Conservation (phyloP, 1,140 invertebrate genomes). For the Cherax destructor region DNA sequence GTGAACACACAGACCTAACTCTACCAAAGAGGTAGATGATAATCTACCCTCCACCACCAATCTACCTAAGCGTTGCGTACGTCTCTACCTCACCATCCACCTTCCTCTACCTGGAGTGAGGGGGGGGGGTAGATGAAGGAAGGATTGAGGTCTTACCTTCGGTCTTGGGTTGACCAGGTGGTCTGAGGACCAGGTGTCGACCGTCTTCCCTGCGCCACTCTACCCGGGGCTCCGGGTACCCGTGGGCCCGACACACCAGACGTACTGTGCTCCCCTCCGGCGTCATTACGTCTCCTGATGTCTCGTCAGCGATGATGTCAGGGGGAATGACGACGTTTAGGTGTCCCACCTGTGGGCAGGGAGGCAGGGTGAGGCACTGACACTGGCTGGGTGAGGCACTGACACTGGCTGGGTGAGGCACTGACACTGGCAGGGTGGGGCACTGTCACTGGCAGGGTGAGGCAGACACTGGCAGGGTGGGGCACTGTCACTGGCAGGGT, state of each 20-base stretch:
- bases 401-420: neutral
- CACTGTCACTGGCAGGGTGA: no score
- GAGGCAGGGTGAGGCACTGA: neutral
- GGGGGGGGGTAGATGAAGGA: no score
- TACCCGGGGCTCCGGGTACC: slow-evolving; percentile 87
- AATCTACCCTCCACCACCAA: no score
- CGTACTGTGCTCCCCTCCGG: slow-evolving; percentile 92
- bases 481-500: no score
- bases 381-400: no score
- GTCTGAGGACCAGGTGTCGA: slow-evolving; percentile 85
- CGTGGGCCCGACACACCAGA: slow-evolving; percentile 88
- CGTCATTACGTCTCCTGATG: slow-evolving; percentile 92
- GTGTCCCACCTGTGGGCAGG: slow-evolving; percentile 72
- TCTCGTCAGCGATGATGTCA: slow-evolving; percentile 91
- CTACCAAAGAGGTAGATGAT: no score
- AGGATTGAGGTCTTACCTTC: slow-evolving; percentile 22
- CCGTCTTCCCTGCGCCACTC: slow-evolving; percentile 92
- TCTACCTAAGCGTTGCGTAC: no score
- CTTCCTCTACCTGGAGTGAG: no score
- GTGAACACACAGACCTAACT: no score
- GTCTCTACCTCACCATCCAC: no score
- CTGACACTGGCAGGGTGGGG: no score
- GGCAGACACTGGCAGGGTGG: no score
- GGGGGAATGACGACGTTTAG: slow-evolving; percentile 93
- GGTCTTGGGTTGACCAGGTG: slow-evolving; percentile 78